Evolutionary conservation across 92 coral and sea anemone species (phyloP), one percentile per base, ranked within the genome.

Genomic region (Zoanthus sansibaricus): DNA sequence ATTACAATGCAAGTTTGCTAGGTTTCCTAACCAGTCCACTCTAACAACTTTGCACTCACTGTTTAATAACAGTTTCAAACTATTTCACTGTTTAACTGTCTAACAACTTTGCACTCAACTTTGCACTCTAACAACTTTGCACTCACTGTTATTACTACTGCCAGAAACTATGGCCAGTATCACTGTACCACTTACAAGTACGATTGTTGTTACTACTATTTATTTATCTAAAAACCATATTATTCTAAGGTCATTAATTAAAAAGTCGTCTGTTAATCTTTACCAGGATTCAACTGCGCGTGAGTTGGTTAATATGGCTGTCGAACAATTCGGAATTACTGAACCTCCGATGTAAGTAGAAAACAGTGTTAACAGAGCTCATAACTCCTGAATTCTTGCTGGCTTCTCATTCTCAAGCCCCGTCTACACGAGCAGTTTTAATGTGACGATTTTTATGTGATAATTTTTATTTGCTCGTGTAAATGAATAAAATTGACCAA

Each of bases 251-350:
- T 48, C 46, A 7, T 11, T 7, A 76, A n/a, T n/a, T n/a, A n/a
- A n/a, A 31, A 7, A 4, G 5, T n/a, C 21, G 14, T 20, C n/a
- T 76, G 46, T 64, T 17, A 14, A 31, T 78, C 55, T 78, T 33
- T 49, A 68, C 15, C 77, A 95, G 98, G 98, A 94, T 74, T 92
- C 98, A 16, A 96, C 97, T 10, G 98, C 98, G 17, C 83, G 99
- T 32, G 99, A 94, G 69, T 92, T 96, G 4, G 95, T 96, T 33
- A 93, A 93, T 72, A 91, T 94, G 94, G 99, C 99, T 6, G 90
- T 96, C 18, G 99, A 96, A 33, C 96, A 95, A 17, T 94, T 94
- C 76, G 95, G 96, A 18, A 86, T 96, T 30, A 93, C 92, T 10
- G 98, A 90, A 33, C 68, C 91, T 18, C 83, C 98, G 14, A 71